Conservation (phyloP, 2,888 invertebrate species). For the Drosophila neutralis region DNA sequence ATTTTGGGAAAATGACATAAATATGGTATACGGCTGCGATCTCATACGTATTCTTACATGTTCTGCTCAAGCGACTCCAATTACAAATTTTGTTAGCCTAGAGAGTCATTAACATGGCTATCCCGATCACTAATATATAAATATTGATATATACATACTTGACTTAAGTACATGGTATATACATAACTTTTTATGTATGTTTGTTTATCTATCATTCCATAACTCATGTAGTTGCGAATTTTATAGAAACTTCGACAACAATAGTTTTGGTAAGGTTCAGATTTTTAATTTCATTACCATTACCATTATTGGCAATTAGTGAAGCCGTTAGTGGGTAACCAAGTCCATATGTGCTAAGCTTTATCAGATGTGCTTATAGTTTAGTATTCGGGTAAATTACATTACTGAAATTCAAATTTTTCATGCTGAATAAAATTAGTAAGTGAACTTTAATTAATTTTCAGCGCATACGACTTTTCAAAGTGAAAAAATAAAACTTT, state of each 20-base stretch:
- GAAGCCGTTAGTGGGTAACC: not conserved
- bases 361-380: not conserved
- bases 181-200: too few species aligned
- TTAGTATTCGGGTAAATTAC: not conserved
- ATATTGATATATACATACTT: not conserved
- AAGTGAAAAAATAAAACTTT: not conserved
- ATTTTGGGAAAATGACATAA: not conserved
- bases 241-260: not conserved
- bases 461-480: not conserved
- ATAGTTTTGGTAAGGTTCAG: not conserved
- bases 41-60: not conserved
- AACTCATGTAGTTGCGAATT: not conserved
- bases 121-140: not conserved
- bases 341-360: not conserved
- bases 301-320: not conserved
- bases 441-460: not conserved
- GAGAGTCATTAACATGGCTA: not conserved
- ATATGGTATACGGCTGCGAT: not conserved
- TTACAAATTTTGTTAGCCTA: not conserved
- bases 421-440: not conserved
- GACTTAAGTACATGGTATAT: too few species aligned
- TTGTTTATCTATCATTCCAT: not conserved
- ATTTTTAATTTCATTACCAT: not conserved
- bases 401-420: not conserved
- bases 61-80: not conserved